These are phyloP conservation scores for Augiades crinisus DNA, from an alignment of 2,888 invertebrate genomes.

Conservation along the genomic window DNA sequence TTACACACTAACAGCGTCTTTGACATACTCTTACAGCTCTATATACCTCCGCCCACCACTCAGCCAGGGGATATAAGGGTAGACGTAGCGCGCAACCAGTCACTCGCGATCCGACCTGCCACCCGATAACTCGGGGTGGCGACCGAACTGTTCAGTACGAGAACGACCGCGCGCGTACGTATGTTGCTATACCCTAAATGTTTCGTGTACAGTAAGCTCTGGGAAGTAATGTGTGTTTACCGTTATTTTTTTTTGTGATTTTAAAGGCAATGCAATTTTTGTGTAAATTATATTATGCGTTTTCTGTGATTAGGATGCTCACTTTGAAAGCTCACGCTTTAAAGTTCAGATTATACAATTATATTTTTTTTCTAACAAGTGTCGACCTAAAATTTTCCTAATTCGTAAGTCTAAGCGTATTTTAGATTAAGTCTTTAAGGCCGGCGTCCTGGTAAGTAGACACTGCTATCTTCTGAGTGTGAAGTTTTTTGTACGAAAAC, in stretches of 20 bases:
- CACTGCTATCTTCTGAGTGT: neutral
- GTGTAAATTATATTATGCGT: no score
- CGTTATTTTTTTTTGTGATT: neutral
- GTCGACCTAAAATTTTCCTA: no score
- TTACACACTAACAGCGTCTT: neutral
- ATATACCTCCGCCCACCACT: conserved; percentile 57
- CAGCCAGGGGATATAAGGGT: conserved; percentile 64
- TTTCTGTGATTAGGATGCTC: no score
- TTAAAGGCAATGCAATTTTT: neutral
- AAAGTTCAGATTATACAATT: no score
- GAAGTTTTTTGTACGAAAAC: neutral
- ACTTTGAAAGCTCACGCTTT: no score
- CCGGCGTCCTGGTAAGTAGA: neutral
- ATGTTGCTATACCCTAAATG: conserved; percentile 36
- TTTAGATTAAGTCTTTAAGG: no score
- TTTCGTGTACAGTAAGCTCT: neutral
- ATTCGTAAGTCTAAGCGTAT: no score
- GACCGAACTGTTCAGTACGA: conserved; percentile 40
- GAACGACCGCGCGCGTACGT: conserved; percentile 72
- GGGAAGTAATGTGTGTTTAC: conserved; percentile 16
- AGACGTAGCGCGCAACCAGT: conserved; percentile 43
- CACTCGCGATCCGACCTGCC: conserved; percentile 65
- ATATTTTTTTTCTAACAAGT: no score
- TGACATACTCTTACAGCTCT: conserved; percentile 32
- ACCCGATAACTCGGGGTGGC: conserved; percentile 65